Conservation (phyloP, 2,888 invertebrate species). For the Troides helena region DNA sequence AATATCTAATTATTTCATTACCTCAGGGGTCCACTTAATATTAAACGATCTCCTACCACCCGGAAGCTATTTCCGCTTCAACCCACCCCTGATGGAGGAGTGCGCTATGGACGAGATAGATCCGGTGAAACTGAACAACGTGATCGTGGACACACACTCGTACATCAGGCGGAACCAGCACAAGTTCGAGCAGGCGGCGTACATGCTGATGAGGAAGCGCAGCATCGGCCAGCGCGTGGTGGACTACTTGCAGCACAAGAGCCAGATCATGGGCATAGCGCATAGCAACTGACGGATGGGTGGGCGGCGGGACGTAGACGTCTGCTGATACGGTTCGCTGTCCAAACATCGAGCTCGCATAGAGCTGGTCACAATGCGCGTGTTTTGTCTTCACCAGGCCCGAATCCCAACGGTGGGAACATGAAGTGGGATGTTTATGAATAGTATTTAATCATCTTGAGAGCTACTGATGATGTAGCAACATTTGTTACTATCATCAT, state of each 20-base stretch:
- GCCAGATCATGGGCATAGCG: slow-evolving; percentile 50
- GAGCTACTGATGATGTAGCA: no score
- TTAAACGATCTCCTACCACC: slow-evolving; percentile 87
- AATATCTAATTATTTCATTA: neutral
- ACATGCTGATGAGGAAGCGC: slow-evolving; percentile 54
- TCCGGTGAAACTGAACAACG: slow-evolving; percentile 83
- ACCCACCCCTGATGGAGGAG: slow-evolving; percentile 91
- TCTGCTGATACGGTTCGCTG: slow-evolving; percentile 34
- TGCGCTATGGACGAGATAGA: slow-evolving; percentile 90
- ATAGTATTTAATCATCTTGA: no score
- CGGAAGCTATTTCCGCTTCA: slow-evolving; percentile 90
- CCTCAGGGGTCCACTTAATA: slow-evolving; percentile 86
- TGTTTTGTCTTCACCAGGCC: no score
- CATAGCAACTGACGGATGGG: slow-evolving; percentile 44
- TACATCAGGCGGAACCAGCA: slow-evolving; percentile 90
- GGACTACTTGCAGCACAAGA: slow-evolving; percentile 47
- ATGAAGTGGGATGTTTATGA: no score
- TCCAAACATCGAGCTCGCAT: no score
- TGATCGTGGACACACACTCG: slow-evolving; percentile 87
- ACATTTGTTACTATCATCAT: no score
- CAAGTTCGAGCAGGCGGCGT: slow-evolving; percentile 84
- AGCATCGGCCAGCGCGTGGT: slow-evolving; percentile 43
- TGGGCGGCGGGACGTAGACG: slow-evolving; percentile 36
- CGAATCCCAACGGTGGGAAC: no score
- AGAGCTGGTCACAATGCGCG: no score